These are phyloP conservation scores for Drosophila truncata DNA, from an alignment of 1,140 invertebrate species.

Conservation along the genomic window DNA sequence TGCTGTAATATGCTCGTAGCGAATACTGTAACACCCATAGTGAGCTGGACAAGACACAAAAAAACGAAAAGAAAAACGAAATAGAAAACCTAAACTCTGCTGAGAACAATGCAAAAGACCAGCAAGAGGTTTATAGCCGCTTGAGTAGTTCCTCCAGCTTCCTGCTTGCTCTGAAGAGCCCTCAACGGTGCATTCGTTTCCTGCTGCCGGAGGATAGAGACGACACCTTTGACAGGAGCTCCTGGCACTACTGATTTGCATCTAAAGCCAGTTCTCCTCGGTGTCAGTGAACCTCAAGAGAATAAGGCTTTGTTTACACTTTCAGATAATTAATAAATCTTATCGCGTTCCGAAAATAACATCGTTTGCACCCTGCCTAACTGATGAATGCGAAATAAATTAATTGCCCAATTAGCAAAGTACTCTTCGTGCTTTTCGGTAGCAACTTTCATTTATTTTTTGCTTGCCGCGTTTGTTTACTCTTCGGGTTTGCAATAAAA, in stretches of 20 bases:
- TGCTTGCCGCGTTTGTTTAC: constrained; percentile 8
- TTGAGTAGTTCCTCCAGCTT: constrained; percentile 50
- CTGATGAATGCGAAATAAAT: constrained; percentile 49
- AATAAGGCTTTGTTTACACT: constrained; percentile 21
- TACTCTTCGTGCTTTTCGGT: constrained; percentile 13
- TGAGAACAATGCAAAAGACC: constrained; percentile 40
- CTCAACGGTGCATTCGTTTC: constrained; percentile 45
- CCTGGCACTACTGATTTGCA: constrained; percentile 25
- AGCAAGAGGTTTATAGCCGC: constrained; percentile 56
- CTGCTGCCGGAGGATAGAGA: constrained; percentile 20
- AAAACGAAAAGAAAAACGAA: constrained; percentile 8
- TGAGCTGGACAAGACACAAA: constrained; percentile 14
- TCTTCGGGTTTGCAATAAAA: constrained; percentile 10
- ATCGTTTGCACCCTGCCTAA: constrained; percentile 8
- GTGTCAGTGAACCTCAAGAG: constrained; percentile 25
- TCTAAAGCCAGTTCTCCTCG: constrained; percentile 7
- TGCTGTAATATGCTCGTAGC: constrained; percentile 27
- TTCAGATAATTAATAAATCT: constrained; percentile 36
- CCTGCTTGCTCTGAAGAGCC: constrained; percentile 31
- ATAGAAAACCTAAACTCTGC: constrained; percentile 39
- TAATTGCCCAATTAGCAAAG: constrained; percentile 52
- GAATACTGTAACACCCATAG: constrained; percentile 32
- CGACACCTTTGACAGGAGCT: constrained; percentile 37
- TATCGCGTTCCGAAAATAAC: constrained; percentile 32
- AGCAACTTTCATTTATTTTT: constrained; percentile 16